phyloP scores from a whole-genome alignment of 2,888 invertebrate species.

The Hetaerina titia region DNA sequence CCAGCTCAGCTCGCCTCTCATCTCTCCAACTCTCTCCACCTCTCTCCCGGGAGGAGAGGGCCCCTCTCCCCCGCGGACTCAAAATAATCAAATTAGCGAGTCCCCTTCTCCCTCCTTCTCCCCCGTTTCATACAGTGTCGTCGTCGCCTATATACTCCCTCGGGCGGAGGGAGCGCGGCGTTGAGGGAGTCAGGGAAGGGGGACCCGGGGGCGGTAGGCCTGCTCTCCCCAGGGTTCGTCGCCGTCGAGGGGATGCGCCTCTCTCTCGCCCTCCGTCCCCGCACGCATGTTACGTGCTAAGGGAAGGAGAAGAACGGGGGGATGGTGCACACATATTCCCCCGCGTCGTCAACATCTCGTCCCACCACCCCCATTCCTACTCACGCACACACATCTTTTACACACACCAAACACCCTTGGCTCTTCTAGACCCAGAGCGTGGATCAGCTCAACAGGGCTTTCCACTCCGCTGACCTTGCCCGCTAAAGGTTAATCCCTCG shows the following conservation, averaged over 20 bases:
- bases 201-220: not conserved
- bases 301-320: not conserved
- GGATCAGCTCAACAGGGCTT: conserved; percentile 58
- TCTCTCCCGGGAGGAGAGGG: not conserved
- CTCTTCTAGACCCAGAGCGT: conserved; percentile 29
- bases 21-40: not conserved
- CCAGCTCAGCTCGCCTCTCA: not conserved
- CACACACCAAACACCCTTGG: not conserved
- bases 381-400: not conserved
- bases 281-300: not conserved
- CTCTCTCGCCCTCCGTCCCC: not conserved
- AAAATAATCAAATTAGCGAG: conserved; percentile 67
- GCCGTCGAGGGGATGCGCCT: not conserved
- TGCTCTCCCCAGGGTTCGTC: not conserved
- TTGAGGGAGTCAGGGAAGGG: not conserved
- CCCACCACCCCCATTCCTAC: not conserved
- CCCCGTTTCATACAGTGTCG: conserved; percentile 10
- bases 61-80: conserved; percentile 30
- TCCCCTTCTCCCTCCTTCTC: not conserved
- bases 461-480: conserved; percentile 63
- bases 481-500: conserved; percentile 53
- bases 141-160: conserved; percentile 41
- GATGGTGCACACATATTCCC: not conserved
- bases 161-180: not conserved
- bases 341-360: not conserved